Conservation (phyloP, 1,140 invertebrate genomes). For the Chlorops oryzae region DNA sequence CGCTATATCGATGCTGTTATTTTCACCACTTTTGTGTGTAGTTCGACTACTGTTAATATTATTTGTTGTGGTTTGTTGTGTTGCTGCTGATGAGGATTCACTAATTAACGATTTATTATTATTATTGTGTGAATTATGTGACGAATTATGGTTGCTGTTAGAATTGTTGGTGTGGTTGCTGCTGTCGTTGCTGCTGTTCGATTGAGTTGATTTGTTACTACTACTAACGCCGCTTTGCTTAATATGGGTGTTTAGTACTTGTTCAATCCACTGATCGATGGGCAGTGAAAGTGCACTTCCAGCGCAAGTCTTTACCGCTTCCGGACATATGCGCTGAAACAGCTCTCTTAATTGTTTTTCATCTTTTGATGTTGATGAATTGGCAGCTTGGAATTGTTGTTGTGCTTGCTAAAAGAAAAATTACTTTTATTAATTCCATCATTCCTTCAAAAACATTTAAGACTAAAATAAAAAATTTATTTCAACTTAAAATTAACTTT, state of each 20-base stretch:
- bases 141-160: constrained; percentile 21
- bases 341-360: constrained; percentile 41
- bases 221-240: constrained; percentile 33
- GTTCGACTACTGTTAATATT: constrained; percentile 36
- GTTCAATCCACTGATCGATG: constrained; percentile 45
- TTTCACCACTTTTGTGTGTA: constrained; percentile 22
- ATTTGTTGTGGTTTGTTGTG: constrained; percentile 20
- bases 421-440: background rate
- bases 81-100: too few relatives aligned
- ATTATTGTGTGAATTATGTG: constrained; percentile 15
- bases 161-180: constrained; percentile 36
- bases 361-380: constrained; percentile 19
- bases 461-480: constrained; percentile 3
- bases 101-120: too few relatives aligned
- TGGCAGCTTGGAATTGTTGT: constrained; percentile 15
- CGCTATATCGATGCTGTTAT: constrained; percentile 4
- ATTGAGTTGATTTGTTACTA: constrained; percentile 47
- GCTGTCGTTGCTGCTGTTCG: constrained; percentile 26
- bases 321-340: constrained; percentile 43
- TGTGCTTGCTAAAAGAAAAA: constrained; percentile 30
- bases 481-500: constrained; percentile 6
- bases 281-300: constrained; percentile 31
- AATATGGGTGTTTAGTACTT: constrained; percentile 38
- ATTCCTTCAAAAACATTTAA: background rate
- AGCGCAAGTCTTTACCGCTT: constrained; percentile 34